These are phyloP conservation scores for Eristalis arbustorum DNA, from an alignment of 2,888 invertebrate genomes.

Conservation along the genomic window DNA sequence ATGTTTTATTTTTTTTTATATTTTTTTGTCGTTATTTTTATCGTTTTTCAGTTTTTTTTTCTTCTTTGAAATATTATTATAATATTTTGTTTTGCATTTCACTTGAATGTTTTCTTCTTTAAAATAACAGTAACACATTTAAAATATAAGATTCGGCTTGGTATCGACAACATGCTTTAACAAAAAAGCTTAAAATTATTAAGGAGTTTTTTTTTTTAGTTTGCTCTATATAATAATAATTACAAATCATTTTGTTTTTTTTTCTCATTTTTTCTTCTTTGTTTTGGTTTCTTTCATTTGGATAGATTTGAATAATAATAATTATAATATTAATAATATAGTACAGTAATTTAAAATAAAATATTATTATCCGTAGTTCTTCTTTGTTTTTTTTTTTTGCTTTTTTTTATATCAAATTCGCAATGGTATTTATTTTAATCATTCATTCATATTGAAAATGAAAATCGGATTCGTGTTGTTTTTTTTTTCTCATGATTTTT, in stretches of 20 bases:
- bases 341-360: conserved; percentile 63
- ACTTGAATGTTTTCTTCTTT: conserved; percentile 68
- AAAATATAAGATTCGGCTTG: conserved; percentile 71
- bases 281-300: conserved; percentile 48
- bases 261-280: conserved; percentile 39
- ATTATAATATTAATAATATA: conserved; percentile 64
- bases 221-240: conserved; percentile 69
- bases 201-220: conserved; percentile 66
- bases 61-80: conserved; percentile 68
- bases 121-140: conserved; percentile 72
- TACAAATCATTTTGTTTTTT: conserved; percentile 61
- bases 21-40: conserved; percentile 58
- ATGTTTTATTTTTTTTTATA: conserved; percentile 64
- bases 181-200: conserved; percentile 71
- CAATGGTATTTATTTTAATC: conserved; percentile 35
- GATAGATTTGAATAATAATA: conserved; percentile 56
- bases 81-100: conserved; percentile 70
- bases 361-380: conserved; percentile 50
- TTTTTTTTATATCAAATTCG: conserved; percentile 56
- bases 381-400: conserved; percentile 25
- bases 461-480: conserved; percentile 54
- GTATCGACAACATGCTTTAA: conserved; percentile 72
- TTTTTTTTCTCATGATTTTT: conserved; percentile 6
- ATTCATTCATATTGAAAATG: conserved; percentile 41
- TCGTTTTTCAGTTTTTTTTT: conserved; percentile 71